Conservation (phyloP, 2,888 invertebrate species). For the Heliothis peltigera region DNA sequence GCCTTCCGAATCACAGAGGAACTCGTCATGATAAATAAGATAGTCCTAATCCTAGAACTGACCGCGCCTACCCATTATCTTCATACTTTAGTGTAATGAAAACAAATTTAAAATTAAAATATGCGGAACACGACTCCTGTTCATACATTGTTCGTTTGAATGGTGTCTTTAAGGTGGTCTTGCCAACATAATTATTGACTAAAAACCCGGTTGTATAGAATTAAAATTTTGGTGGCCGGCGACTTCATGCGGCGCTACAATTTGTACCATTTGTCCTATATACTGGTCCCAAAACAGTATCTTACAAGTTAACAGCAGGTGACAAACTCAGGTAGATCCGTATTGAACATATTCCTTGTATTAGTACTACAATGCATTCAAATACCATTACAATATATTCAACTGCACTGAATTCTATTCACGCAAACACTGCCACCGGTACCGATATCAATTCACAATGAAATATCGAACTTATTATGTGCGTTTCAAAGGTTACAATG, state of each 20-base stretch:
- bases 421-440: slow-evolving; percentile 42
- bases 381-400: slow-evolving; percentile 68
- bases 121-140: slow-evolving; percentile 33
- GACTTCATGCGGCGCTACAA: slow-evolving; percentile 85
- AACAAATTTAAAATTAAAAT: slow-evolving; percentile 41
- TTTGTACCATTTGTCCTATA: slow-evolving; percentile 73
- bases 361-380: slow-evolving; percentile 73
- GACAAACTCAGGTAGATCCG: slow-evolving; percentile 82
- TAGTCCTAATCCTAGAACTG: no score
- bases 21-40: no score
- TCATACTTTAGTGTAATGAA: slow-evolving; percentile 6
- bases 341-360: slow-evolving; percentile 78
- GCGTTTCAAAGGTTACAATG: slow-evolving; percentile 56
- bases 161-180: slow-evolving; percentile 55
- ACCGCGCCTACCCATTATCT: no score
- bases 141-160: slow-evolving; percentile 18
- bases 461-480: slow-evolving; percentile 52
- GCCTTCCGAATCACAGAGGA: no score
- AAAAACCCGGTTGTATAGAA: slow-evolving; percentile 36
- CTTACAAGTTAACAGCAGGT: slow-evolving; percentile 76
- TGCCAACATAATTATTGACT: slow-evolving; percentile 17
- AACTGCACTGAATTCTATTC: slow-evolving; percentile 72
- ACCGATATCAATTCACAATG: slow-evolving; percentile 30
- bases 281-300: slow-evolving; percentile 35
- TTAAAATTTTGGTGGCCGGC: slow-evolving; percentile 57